Evolutionary conservation across 2,888 invertebrate genomes (phyloP).

Genomic region (Thecocarcelia acutangulata): DNA sequence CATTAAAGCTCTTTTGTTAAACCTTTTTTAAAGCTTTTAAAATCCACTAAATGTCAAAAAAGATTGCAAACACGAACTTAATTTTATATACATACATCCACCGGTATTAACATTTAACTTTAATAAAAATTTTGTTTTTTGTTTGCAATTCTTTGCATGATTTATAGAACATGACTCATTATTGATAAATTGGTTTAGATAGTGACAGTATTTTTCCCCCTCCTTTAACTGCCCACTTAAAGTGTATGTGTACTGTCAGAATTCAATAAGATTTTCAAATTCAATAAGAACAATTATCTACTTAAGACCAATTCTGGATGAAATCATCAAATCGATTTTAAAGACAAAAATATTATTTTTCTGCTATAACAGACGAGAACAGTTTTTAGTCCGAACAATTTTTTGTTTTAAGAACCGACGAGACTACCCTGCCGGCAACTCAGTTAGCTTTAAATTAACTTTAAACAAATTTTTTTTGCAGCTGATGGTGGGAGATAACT

Average conservation of each 20-base stretch:
- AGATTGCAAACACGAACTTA: conserved; percentile 44
- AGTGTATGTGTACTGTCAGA: conserved; percentile 19
- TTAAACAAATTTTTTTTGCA: too few species aligned
- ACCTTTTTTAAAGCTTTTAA: conserved; percentile 10
- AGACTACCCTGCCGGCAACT: too few species aligned
- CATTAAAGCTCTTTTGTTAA: conserved; percentile 3
- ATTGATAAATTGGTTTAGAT: conserved; percentile 63
- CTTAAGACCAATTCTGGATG: too few species aligned
- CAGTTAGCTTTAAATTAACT: too few species aligned
- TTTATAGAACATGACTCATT: conserved; percentile 62
- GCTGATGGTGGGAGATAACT: too few species aligned
- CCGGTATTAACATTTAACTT: too few species aligned
- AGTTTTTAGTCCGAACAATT: too few species aligned
- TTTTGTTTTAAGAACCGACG: too few species aligned
- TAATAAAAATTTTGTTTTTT: not conserved
- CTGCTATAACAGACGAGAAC: too few species aligned
- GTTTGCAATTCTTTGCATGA: conserved; percentile 45
- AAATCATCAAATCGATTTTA: too few species aligned
- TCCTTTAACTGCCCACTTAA: conserved; percentile 33
- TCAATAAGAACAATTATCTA: not conserved
- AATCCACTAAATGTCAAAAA: conserved; percentile 53
- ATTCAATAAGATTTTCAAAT: not conserved
- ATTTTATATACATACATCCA: too few species aligned
- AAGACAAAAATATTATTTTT: too few species aligned
- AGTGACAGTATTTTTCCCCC: conserved; percentile 25